Evolutionary conservation across 2,797 vertebrate genomes (phyloP).

Genomic region (Babyrousa celebensis): DNA sequence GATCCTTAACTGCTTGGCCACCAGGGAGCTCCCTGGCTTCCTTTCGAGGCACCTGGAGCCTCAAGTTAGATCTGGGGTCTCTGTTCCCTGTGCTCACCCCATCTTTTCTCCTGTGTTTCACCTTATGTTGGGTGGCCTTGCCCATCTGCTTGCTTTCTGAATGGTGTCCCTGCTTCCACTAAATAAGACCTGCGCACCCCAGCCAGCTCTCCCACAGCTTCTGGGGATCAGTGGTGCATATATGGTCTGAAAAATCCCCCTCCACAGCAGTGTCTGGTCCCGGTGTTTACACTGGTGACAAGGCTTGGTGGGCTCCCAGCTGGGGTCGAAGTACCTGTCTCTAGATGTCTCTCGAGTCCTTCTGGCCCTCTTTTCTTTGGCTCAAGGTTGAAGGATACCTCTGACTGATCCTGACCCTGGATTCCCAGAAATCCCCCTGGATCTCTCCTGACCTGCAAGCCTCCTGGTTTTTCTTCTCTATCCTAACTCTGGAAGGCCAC

Average conservation of each 20-base stretch:
- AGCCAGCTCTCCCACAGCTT: neutral
- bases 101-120: fast-evolving
- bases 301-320: neutral
- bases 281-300: neutral
- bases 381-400: neutral
- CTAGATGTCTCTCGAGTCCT: neutral
- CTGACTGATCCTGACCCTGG: fast-evolving
- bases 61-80: neutral
- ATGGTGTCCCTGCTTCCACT: neutral
- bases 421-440: neutral
- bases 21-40: neutral
- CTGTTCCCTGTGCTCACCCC: neutral
- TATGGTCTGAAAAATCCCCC: neutral
- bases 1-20: too few relatives aligned
- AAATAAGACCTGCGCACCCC: neutral
- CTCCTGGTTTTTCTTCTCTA: neutral
- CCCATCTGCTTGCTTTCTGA: neutral
- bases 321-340: neutral
- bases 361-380: neutral
- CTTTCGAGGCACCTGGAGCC: neutral
- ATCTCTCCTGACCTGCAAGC: neutral
- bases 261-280: neutral
- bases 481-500: neutral
- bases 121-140: neutral
- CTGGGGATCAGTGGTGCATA: fast-evolving